Conservation (phyloP, 2,113 vertebrate genomes). For the Gnathonemus longibarbis region DNA sequence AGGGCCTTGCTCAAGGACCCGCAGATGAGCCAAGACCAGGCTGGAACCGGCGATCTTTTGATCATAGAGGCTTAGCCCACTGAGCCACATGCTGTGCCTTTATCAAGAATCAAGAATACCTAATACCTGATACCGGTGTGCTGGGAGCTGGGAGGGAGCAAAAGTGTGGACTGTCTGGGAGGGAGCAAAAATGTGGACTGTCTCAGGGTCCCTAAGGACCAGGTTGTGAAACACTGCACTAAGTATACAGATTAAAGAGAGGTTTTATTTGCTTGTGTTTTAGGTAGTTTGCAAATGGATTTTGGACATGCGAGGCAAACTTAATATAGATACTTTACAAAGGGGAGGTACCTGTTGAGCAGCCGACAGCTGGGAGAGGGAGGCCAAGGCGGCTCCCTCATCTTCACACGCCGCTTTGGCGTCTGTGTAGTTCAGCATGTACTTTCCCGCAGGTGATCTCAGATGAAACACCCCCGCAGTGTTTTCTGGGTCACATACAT, state of each 20-base stretch:
- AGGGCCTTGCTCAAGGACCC: no score
- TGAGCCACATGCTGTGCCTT: no score
- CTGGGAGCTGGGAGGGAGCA: neutral
- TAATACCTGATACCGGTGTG: neutral
- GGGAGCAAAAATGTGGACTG: neutral
- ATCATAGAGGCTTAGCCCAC: no score
- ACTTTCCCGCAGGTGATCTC: slow-evolving; percentile 68
- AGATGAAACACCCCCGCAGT: slow-evolving; percentile 84
- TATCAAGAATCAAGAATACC: neutral
- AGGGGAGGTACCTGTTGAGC: slow-evolving; percentile 76
- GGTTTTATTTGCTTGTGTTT: neutral
- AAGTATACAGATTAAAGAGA: neutral
- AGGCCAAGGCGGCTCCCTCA: slow-evolving; percentile 73
- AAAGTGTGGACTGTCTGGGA: neutral
- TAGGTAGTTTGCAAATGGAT: neutral
- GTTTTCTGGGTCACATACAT: slow-evolving; percentile 60
- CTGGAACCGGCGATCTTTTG: no score
- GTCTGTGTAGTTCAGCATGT: slow-evolving; percentile 71
- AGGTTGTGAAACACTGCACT: neutral
- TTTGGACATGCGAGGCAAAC: neutral
- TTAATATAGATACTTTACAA: neutral
- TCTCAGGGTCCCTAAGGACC: neutral
- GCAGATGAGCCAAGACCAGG: no score
- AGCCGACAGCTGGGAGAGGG: slow-evolving; percentile 70
- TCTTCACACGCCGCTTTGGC: slow-evolving; percentile 64